phyloP scores from a whole-genome alignment of 2,888 invertebrate species.

The Chamaedrilus cognettii region DNA sequence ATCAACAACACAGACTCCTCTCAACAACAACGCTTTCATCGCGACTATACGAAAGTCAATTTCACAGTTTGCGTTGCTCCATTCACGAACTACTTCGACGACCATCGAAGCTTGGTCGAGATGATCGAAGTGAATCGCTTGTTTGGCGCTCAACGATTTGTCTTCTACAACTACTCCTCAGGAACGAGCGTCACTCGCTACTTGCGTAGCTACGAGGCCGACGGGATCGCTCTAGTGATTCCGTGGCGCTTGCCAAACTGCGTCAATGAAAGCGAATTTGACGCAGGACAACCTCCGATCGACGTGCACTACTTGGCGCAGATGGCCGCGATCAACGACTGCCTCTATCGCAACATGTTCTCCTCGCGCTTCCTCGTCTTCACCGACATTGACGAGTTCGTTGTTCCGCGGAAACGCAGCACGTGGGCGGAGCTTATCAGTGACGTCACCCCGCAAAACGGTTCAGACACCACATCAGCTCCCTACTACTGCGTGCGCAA shows the following conservation, averaged over 20 bases:
- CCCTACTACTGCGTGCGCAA: slow-evolving; percentile 89
- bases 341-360: slow-evolving; percentile 36
- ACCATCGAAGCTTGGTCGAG: slow-evolving; percentile 28
- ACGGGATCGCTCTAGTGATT: slow-evolving; percentile 35
- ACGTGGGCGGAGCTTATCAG: slow-evolving; percentile 26
- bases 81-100: slow-evolving; percentile 26
- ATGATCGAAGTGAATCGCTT: slow-evolving; percentile 34
- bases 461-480: no score
- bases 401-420: slow-evolving; percentile 27
- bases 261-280: slow-evolving; percentile 19
- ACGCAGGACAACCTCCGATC: not conserved
- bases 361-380: slow-evolving; percentile 33
- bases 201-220: slow-evolving; percentile 21
- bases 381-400: slow-evolving; percentile 36
- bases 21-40: no score
- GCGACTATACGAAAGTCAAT: slow-evolving; percentile 12
- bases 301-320: slow-evolving; percentile 39
- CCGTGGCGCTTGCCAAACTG: slow-evolving; percentile 32
- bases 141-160: slow-evolving; percentile 36
- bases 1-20: no score
- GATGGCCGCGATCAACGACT: slow-evolving; percentile 38
- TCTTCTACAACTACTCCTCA: slow-evolving; percentile 35
- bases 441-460: slow-evolving; percentile 50
- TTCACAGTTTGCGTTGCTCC: slow-evolving; percentile 38
- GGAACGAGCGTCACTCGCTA: slow-evolving; percentile 19